Base-by-base conservation (phyloP, 2,888 invertebrate species). In the Epicampocera succincta region DNA sequence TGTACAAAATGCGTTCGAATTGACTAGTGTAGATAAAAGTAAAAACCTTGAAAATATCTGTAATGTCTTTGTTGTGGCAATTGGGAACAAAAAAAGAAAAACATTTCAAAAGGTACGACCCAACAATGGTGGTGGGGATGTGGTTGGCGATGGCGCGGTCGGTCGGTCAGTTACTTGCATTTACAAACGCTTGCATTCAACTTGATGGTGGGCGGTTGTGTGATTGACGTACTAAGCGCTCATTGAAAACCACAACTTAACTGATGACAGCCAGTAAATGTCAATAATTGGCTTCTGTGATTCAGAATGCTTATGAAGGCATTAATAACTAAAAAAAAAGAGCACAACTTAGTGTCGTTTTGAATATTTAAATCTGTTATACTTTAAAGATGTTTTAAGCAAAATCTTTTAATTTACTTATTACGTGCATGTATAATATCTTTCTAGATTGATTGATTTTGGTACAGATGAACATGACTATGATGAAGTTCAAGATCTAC, bases 381-480 rank as follows among this genome's bases (percentile, higher is more conserved):
- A 29, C 46, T 44, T 54, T 15, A 12, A 19, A 13, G 11, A 50
- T 3, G 5, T 40, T 63, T 0, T 8, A 33, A 33, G 29, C 29
- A 29, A 38, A n/a, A n/a, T 54, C 25, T 40, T 19, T 40, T 38
- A 46, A 48, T 44, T 6, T 12, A 29, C 4, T 65, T n/a, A 40
- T 46, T 66, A n/a, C 6, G 3, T 76, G 5, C 25, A 25, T 25
- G 5, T 25, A 25, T 25, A 25, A 25, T 44, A 50, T 78, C n/a
- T 25, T 86, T 86, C 1, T 83, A 89, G 89, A 86, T 86, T 90
- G 88, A 88, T 90, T 86, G 90, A 89, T 87, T 87, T 89, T 85
- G 88, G 88, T 84, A 87, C 86, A 84, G 89, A 89, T 84, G 89
- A 89, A 82, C 87, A 88, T 87, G 89, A 89, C 66, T 88, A 89